phyloP scores from a whole-genome alignment of 2,113 vertebrate species.

The Glaucidium brasilianum region DNA sequence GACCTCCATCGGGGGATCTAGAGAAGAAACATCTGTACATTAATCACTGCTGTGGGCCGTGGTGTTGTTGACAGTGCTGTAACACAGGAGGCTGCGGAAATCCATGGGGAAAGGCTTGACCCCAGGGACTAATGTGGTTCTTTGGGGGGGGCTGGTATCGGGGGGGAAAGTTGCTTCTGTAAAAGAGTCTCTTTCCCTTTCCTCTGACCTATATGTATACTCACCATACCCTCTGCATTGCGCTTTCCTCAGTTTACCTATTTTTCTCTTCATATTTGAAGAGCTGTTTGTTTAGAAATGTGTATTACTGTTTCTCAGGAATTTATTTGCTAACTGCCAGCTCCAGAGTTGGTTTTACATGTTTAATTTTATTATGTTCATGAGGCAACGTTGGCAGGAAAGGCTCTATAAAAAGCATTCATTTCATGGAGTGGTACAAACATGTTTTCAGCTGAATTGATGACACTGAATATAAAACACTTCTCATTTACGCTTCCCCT shows the following conservation, averaged over 20 bases:
- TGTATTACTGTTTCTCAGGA: neutral
- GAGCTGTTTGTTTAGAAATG: neutral
- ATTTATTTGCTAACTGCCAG: constrained; percentile 1
- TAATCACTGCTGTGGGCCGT: neutral
- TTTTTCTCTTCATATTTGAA: neutral
- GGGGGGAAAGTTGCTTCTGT: neutral
- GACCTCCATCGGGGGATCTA: neutral
- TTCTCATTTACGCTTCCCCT: constrained; percentile 58
- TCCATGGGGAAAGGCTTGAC: neutral
- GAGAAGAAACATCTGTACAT: neutral
- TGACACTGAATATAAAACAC: constrained; percentile 63
- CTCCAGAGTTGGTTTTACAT: constrained; percentile 39
- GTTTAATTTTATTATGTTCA: constrained; percentile 55
- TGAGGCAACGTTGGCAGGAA: constrained; percentile 43
- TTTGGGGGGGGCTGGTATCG: neutral
- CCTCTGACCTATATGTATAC: neutral
- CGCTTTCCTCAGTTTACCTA: neutral
- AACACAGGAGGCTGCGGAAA: neutral
- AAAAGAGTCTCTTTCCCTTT: neutral
- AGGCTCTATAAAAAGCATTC: constrained; percentile 46
- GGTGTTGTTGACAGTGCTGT: neutral
- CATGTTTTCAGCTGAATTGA: constrained; percentile 66
- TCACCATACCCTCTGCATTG: rapidly evolving
- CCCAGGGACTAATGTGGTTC: neutral
- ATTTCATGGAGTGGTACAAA: constrained; percentile 53